Evolutionary conservation across 2,888 invertebrate species (phyloP), one percentile per base, ranked within the genome.

Genomic region (Plagodis pulveraria): DNA sequence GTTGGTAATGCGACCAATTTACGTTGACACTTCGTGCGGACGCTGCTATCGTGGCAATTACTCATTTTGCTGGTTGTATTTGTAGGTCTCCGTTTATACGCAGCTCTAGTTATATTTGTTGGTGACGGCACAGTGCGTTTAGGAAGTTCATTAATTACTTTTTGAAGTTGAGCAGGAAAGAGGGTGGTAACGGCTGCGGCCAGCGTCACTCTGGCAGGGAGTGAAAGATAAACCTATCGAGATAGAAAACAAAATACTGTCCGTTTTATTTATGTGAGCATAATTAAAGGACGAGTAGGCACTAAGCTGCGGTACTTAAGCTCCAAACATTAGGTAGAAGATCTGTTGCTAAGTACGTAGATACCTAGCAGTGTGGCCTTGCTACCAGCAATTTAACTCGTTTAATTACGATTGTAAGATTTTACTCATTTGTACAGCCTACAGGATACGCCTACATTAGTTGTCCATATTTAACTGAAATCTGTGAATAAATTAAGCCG

Each of bases 41-140:
- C 62, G 62, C 59, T 50, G 56, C 58, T 65, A 44, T 49, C 50
- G 55, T 43, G 22, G 47, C 35, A 53, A 51, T 48, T 50, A 56
- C 44, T 49, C 42, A 36, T 45, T 48, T 40, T 42, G 22, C 35
- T n/a, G 5, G 8, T 36, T 50, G 44, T 53, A 38, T 52, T 46
- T 38, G 57, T 53, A 58, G 50, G 55, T 62, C 35, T 8, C 8
- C 41, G 32, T 46, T 41, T 34, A 22, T 44, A 42, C 56, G 68
- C 53, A 57, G 80, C 61, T 81, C 84, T 75, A 66, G 63, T 67
- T 72, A 71, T 34, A 57, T 57, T 77, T 81, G 85, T 56, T 69
- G 63, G 62, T 65, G 68, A 75, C 77, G 81, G 67, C 58, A 70
- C 63, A 71, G 73, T 76, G 73, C 76, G 79, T 77, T 75, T 77